Conservation (phyloP, 1,140 invertebrate genomes). For the Tenebrio molitor region DNA sequence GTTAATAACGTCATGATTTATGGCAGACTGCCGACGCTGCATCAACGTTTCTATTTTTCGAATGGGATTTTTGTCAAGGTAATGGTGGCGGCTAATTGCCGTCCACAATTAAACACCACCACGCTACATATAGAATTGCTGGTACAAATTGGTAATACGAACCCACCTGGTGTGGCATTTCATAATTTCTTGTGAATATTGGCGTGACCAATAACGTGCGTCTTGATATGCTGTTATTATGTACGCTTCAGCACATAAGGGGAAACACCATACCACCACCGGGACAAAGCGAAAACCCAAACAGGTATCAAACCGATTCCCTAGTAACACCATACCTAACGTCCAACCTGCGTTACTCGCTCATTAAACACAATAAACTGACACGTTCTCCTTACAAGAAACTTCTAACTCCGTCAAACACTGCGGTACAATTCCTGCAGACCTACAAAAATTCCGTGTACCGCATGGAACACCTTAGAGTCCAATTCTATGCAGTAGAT, state of each 20-base stretch:
- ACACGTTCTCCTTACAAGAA: too few relatives aligned
- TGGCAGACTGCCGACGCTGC: neutral
- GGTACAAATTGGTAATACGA: constrained; percentile 50
- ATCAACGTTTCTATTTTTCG: constrained; percentile 17
- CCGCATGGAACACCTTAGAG: too few relatives aligned
- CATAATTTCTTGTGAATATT: constrained; percentile 49
- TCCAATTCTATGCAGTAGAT: too few relatives aligned
- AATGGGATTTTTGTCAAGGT: constrained; percentile 7
- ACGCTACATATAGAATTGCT: constrained; percentile 35
- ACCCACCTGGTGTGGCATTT: constrained; percentile 34
- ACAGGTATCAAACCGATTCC: too few relatives aligned
- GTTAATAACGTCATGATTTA: constrained; percentile 37
- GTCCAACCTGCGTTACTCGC: too few relatives aligned
- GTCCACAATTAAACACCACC: constrained; percentile 20
- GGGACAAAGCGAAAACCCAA: neutral
- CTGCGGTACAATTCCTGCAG: too few relatives aligned
- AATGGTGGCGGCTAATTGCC: constrained; percentile 18
- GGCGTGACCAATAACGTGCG: constrained; percentile 48
- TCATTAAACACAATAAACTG: too few relatives aligned
- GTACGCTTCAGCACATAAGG: constrained; percentile 21
- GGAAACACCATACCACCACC: constrained; percentile 9
- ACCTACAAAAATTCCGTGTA: too few relatives aligned
- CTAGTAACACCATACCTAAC: too few relatives aligned
- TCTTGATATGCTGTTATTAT: constrained; percentile 40
- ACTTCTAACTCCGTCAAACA: too few relatives aligned